Conservation (phyloP, 1,140 invertebrate genomes). For the Probaryconus sp. region DNA sequence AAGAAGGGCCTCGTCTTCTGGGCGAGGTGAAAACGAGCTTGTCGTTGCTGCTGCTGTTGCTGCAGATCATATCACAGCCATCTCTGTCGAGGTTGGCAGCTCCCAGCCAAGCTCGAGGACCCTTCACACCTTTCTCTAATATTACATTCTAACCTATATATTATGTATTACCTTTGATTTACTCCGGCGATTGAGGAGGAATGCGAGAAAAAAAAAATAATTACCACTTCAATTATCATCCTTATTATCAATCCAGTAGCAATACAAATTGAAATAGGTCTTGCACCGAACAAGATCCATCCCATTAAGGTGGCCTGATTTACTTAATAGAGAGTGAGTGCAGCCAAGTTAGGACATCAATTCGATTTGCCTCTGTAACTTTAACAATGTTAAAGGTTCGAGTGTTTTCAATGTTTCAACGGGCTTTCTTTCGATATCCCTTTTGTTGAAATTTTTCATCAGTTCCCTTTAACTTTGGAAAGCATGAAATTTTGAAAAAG, state of each 20-base stretch:
- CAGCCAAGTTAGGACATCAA: too few species aligned
- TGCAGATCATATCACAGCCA: conserved; percentile 72
- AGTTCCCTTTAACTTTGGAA: too few species aligned
- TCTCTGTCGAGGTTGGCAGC: conserved; percentile 74
- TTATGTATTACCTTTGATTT: conserved; percentile 51
- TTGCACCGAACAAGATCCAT: too few species aligned
- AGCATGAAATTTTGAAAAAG: too few species aligned
- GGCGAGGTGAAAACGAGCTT: conserved; percentile 33
- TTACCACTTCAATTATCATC: conserved; percentile 43
- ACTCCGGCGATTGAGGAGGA: conserved; percentile 1
- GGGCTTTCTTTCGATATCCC: too few species aligned
- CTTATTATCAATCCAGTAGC: not conserved
- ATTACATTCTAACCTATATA: conserved; percentile 72
- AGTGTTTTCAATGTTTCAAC: too few species aligned
- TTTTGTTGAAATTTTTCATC: too few species aligned
- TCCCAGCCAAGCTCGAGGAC: conserved; percentile 68
- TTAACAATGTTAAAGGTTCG: too few species aligned
- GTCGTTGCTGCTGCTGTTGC: conserved; percentile 59
- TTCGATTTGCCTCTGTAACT: too few species aligned
- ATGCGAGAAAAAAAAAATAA: conserved; percentile 33
- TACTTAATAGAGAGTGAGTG: too few species aligned
- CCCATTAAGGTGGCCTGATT: too few species aligned
- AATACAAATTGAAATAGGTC: too few species aligned
- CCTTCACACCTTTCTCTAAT: conserved; percentile 70
- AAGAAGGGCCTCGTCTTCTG: conserved; percentile 30